phyloP scores from a whole-genome alignment of 2,888 invertebrate species.

The Halocaridina rubra region DNA sequence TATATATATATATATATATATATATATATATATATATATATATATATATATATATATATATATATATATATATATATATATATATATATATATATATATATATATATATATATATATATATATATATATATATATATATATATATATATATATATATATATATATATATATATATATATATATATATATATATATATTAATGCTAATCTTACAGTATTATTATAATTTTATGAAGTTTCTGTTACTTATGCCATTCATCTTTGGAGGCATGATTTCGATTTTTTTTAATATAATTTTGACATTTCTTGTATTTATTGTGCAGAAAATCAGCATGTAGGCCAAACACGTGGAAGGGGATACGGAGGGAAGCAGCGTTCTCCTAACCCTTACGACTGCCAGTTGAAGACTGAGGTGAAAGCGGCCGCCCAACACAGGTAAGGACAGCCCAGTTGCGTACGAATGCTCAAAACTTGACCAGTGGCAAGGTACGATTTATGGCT shows the following conservation, averaged over 20 bases:
- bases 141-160: neutral
- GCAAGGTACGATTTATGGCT: slow-evolving; percentile 49
- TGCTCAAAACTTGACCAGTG: slow-evolving; percentile 53
- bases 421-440: slow-evolving; percentile 60
- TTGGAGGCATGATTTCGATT: too few species aligned
- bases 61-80: neutral
- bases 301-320: neutral
- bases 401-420: slow-evolving; percentile 55
- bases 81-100: neutral
- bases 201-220: neutral
- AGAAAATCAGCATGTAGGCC: neutral
- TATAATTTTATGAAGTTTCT: too few species aligned
- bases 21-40: neutral
- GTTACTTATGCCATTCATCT: too few species aligned
- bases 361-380: slow-evolving; percentile 33
- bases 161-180: slow-evolving; percentile 11
- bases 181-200: neutral
- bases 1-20: slow-evolving; percentile 11
- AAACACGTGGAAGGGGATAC: neutral
- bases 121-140: neutral
- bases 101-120: neutral
- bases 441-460: slow-evolving; percentile 59
- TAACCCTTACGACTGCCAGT: slow-evolving; percentile 40
- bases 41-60: neutral
- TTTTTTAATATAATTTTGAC: too few species aligned